phyloP scores from a whole-genome alignment of 2,113 vertebrate species.

The Hassar affinis region DNA sequence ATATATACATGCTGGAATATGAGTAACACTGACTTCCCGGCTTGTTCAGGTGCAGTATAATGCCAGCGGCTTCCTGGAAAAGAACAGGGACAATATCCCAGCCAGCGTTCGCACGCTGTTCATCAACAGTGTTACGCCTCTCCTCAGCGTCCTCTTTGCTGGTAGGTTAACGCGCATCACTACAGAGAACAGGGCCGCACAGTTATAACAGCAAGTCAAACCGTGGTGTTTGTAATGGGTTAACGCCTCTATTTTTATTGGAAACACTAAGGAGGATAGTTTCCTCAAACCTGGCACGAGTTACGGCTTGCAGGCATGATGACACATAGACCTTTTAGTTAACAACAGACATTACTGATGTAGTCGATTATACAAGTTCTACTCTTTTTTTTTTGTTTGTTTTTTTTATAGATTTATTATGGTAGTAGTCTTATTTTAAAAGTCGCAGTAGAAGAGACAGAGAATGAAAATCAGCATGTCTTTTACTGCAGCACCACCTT shows the following conservation, averaged over 20 bases:
- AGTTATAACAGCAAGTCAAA: neutral
- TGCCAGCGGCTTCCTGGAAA: slow-evolving; percentile 74
- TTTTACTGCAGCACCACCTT: neutral
- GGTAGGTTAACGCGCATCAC: slow-evolving; percentile 54
- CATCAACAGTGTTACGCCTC: slow-evolving; percentile 71
- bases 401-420: neutral
- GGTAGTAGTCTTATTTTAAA: neutral
- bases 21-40: neutral
- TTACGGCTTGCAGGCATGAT: neutral
- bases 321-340: neutral
- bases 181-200: neutral
- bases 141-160: slow-evolving; percentile 74
- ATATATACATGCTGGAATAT: neutral
- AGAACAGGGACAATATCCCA: slow-evolving; percentile 76
- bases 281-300: neutral
- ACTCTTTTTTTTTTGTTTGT: too few relatives aligned
- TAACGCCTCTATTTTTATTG: neutral
- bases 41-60: slow-evolving; percentile 70
- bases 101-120: slow-evolving; percentile 69
- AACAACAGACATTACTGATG: neutral
- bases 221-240: too few relatives aligned
- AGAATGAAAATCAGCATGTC: neutral
- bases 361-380: neutral
- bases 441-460: neutral
- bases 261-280: neutral